Conservation (phyloP, 2,888 invertebrate genomes). For the Bembecia ichneumoniformis region DNA sequence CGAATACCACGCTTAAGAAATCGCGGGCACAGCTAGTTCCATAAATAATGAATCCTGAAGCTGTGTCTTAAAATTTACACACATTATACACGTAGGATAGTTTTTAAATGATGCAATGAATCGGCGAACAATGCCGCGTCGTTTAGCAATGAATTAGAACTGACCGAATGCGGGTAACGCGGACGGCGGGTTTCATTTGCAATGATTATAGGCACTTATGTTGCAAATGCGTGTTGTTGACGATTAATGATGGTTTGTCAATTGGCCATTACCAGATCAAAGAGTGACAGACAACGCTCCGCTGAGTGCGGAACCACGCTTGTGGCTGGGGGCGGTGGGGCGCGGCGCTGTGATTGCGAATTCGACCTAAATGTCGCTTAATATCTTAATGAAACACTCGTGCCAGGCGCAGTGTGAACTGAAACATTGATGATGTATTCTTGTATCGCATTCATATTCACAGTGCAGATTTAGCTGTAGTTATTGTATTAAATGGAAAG, state of each 20-base stretch:
- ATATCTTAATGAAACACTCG: conserved; percentile 20
- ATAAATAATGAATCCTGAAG: no score
- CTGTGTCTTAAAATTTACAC: no score
- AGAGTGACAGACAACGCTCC: conserved; percentile 9
- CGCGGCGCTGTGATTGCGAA: conserved; percentile 24
- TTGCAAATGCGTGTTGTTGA: conserved; percentile 1
- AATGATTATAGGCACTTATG: conserved; percentile 3
- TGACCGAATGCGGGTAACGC: conserved; percentile 1
- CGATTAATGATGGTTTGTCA: conserved; percentile 23
- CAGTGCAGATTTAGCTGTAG: no score
- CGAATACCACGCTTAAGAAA: no score
- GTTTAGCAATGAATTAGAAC: neutral
- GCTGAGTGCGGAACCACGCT: conserved; percentile 28
- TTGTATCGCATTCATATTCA: neutral
- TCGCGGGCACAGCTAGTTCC: no score
- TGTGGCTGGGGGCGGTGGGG: conserved; percentile 7
- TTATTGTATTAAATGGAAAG: no score
- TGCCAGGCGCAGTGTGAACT: conserved; percentile 4
- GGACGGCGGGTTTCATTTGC: conserved; percentile 1
- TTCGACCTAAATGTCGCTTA: conserved; percentile 21
- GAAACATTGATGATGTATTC: neutral
- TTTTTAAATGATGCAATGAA: no score
- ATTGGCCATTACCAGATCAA: conserved; percentile 22
- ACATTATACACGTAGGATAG: no score
- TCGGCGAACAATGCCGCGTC: neutral